Base-by-base conservation (phyloP, 2,797 vertebrate genomes). In the Fistularia tabacaria region DNA sequence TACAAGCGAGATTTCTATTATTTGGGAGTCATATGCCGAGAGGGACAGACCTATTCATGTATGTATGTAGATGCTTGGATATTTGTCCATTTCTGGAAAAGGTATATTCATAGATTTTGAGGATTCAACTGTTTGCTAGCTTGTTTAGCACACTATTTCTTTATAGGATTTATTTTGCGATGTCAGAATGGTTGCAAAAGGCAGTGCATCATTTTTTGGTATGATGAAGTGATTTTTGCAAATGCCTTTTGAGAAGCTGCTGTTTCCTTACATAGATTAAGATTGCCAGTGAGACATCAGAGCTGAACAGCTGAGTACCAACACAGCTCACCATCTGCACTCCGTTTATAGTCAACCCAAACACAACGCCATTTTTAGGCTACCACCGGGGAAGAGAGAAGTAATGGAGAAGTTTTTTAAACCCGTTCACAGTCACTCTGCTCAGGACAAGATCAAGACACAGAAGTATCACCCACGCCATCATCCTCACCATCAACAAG, bases 351-450 rank as follows among this genome's bases (percentile, higher is more conserved):
- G 49, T 67, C 36, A 56, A 46, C 36, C 47, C 11, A 40, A 57
- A 37, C 49, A 66, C 56, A 56, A 55, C 40, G 3, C 38, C 52
- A 52, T 74, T 8, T 1, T 43, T 52, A 66, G 59, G 37, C 66
- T 86, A 3, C 66, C 62, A 11, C 65, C 66, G 38, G 79, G 71
- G n/a, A 89, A 80, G 44, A 74, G 66, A 58, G 62, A 75, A 13
- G 79, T 83, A 38, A 90, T 93, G 87, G 90, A 92, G 59, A 92
- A 88, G 55, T 90, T 85, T 66, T 92, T 93, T 52, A 91, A 81
- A 14, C 91, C 91, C 3, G 79, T 91, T 62, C 84, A 77, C 41
- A 69, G 66, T 37, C 74, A 83, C 36, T 77, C 81, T 44, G 46
- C 50, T 1, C 52, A 58, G 10, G 84, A 88, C 4, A 81, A 88